A percentile compares a stretch with the other conserved stretches of the same genome.
These are phyloP conservation scores for Bombylius discolor DNA, from an alignment of 2,888 invertebrate genomes.

Conservation along the genomic window DNA sequence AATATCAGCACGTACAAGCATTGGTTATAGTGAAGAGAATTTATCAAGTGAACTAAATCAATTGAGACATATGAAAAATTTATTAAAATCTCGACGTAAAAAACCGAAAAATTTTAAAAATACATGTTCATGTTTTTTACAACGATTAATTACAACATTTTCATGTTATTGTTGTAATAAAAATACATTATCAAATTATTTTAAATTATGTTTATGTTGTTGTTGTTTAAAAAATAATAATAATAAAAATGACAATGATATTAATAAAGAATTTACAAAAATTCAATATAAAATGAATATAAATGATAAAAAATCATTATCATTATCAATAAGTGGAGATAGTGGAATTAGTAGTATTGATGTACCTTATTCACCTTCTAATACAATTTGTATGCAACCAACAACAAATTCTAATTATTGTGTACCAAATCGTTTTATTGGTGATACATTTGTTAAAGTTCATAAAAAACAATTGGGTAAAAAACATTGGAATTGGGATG, in stretches of 20 bases:
- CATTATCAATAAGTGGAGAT: neutral
- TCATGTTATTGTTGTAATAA: no score
- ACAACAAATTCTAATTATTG: no score
- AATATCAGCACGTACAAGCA: neutral
- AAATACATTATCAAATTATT: neutral
- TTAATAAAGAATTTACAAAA: conserved; percentile 30
- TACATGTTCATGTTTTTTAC: no score
- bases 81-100: neutral
- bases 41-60: conserved; percentile 3
- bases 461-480: no score
- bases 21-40: conserved; percentile 2
- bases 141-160: no score
- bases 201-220: conserved; percentile 15
- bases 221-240: conserved; percentile 13
- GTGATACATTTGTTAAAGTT: neutral
- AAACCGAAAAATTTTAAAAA: neutral
- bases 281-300: conserved; percentile 27
- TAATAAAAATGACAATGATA: conserved; percentile 27
- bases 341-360: no score
- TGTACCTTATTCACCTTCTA: neutral
- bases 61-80: conserved; percentile 3
- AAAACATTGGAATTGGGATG: conserved; percentile 31
- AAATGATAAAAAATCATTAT: conserved; percentile 15
- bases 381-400: neutral
- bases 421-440: neutral